phyloP scores from a whole-genome alignment of 2,888 invertebrate genomes.

The Alsophila aescularia region DNA sequence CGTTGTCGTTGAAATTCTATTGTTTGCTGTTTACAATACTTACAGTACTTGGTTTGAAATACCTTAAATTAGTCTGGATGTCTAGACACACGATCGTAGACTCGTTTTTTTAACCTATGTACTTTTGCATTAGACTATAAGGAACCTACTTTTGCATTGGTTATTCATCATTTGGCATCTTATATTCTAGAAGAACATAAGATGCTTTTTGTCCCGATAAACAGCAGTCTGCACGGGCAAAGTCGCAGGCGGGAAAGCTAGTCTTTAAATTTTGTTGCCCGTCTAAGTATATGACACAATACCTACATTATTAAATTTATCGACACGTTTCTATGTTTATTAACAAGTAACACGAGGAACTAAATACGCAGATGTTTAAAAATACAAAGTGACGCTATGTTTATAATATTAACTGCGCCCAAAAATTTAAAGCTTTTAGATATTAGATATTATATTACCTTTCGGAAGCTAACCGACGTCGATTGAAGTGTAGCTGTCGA shows the following conservation, averaged over 20 bases:
- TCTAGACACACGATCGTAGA: constrained; percentile 12
- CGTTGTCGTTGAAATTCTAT: constrained; percentile 60
- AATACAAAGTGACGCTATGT: constrained; percentile 20
- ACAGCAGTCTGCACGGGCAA: no score
- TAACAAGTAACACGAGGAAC: not conserved
- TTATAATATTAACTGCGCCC: constrained; percentile 26
- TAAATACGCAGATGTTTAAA: constrained; percentile 10
- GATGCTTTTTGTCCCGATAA: no score
- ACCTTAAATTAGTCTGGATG: constrained; percentile 15
- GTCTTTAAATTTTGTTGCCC: no score
- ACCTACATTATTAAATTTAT: no score
- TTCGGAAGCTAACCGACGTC: constrained; percentile 4
- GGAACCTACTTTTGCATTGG: no score
- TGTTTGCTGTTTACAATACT: constrained; percentile 58
- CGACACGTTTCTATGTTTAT: not conserved
- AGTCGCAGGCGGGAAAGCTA: no score
- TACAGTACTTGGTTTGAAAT: constrained; percentile 34
- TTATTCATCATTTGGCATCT: no score
- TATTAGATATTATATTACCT: constrained; percentile 8
- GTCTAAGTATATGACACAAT: no score
- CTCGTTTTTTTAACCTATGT: not conserved
- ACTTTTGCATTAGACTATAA: no score
- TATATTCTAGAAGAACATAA: no score
- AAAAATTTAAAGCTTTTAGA: constrained; percentile 7
- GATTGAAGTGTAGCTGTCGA: constrained; percentile 18